phyloP scores from a whole-genome alignment of 2,797 vertebrate species.

The Poecilia velifera region DNA sequence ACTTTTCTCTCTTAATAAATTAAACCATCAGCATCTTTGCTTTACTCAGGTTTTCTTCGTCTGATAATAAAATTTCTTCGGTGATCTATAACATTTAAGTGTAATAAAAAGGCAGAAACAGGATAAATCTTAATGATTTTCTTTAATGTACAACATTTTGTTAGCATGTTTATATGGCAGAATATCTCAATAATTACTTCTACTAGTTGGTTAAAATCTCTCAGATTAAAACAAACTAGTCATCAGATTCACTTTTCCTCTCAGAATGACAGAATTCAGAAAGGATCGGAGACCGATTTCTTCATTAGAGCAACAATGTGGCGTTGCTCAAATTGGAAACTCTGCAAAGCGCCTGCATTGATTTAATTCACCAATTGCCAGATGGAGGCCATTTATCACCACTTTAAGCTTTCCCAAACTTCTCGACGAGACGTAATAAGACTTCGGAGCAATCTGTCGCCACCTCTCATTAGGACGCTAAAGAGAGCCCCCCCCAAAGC shows the following conservation, averaged over 20 bases:
- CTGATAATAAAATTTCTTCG: background rate
- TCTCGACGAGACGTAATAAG: conserved; percentile 62
- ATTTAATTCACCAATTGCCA: conserved; percentile 52
- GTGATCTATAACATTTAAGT: background rate
- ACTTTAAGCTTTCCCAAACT: conserved; percentile 62
- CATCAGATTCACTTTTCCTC: background rate
- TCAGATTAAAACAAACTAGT: background rate
- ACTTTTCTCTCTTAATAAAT: background rate
- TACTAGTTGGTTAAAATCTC: background rate
- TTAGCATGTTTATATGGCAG: background rate
- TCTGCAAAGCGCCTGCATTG: conserved; percentile 23
- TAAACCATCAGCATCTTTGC: background rate
- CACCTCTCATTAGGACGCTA: conserved; percentile 70
- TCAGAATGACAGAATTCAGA: background rate
- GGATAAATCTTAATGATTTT: background rate
- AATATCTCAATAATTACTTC: background rate
- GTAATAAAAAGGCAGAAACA: background rate
- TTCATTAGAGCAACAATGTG: background rate
- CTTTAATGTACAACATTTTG: background rate
- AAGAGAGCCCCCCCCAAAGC: conserved; percentile 51
- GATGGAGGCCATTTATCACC: conserved; percentile 51
- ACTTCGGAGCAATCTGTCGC: conserved; percentile 60
- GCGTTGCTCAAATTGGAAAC: background rate
- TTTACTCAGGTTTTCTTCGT: background rate
- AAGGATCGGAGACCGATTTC: conserved; percentile 1